A percentile compares a stretch with the other conserved stretches of the same genome.
These are phyloP conservation scores for Lepus europaeus DNA, from an alignment of 2,113 vertebrate genomes.

Conservation along the genomic window DNA sequence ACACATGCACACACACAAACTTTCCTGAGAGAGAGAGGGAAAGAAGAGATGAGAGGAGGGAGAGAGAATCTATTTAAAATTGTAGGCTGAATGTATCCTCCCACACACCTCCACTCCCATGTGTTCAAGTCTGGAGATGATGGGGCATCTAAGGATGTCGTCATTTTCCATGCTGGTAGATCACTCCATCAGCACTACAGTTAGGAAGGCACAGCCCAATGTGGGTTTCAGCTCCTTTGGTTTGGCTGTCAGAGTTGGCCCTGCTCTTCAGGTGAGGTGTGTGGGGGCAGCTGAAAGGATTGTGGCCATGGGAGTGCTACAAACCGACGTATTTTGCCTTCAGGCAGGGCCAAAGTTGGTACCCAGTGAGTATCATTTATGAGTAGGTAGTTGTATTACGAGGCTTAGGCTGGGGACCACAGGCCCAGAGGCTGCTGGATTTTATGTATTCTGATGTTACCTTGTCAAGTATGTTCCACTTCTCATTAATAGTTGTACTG, in stretches of 20 bases:
- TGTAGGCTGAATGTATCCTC: conserved; percentile 72
- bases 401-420: neutral
- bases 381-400: neutral
- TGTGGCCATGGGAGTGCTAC: neutral
- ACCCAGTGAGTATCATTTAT: neutral
- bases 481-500: neutral
- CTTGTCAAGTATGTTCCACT: neutral
- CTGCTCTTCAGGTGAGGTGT: neutral
- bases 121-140: conserved; percentile 66
- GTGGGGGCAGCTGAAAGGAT: neutral
- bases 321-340: neutral
- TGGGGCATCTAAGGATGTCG: conserved; percentile 70
- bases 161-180: conserved; percentile 77
- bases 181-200: conserved; percentile 66
- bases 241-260: neutral
- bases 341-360: neutral
- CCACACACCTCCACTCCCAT: conserved; percentile 27
- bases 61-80: conserved; percentile 47
- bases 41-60: neutral
- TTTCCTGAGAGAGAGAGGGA: neutral
- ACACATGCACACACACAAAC: neutral
- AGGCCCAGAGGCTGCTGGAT: neutral
- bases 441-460: neutral
- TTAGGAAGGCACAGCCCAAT: conserved; percentile 71
- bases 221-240: conserved; percentile 55